Conservation (phyloP, 2,888 invertebrate species). For the Cosmia pyralina region DNA sequence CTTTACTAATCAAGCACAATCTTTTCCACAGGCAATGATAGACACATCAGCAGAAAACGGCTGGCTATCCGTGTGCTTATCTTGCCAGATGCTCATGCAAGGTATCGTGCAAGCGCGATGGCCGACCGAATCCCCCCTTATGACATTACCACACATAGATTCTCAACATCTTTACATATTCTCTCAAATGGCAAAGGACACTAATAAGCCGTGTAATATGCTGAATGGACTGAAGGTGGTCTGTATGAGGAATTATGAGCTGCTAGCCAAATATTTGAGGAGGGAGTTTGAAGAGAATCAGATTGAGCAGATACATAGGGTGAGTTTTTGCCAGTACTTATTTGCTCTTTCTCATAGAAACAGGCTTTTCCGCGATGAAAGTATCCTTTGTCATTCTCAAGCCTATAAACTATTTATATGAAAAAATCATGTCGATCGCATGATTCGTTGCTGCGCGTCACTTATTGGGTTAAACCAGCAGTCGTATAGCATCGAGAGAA, state of each 20-base stretch:
- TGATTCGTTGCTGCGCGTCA: background rate
- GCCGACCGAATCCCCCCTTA: slow-evolving; percentile 93
- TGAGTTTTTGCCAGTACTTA: slow-evolving; percentile 74
- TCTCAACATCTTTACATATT: slow-evolving; percentile 91
- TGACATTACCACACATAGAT: slow-evolving; percentile 94
- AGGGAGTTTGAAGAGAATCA: slow-evolving; percentile 92
- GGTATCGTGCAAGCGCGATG: slow-evolving; percentile 97
- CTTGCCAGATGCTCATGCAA: slow-evolving; percentile 95
- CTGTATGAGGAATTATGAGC: slow-evolving; percentile 90
- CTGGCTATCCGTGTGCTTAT: slow-evolving; percentile 95
- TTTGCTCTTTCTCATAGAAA: background rate
- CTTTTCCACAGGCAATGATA: slow-evolving; percentile 95
- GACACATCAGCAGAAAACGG: slow-evolving; percentile 97
- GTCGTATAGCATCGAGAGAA: too few species aligned
- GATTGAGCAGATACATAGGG: slow-evolving; percentile 92
- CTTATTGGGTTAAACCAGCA: background rate
- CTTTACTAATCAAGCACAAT: too few species aligned
- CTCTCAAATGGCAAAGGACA: slow-evolving; percentile 83
- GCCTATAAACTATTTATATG: background rate
- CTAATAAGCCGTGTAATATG: slow-evolving; percentile 79
- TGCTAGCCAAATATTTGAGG: slow-evolving; percentile 91
- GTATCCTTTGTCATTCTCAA: background rate
- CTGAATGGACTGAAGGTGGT: slow-evolving; percentile 91
- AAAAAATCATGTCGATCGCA: background rate
- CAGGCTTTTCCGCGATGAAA: background rate